A percentile compares a stretch with the other conserved stretches of the same genome.
Evolutionary conservation across 2,113 vertebrate genomes (phyloP).

Genomic region (Chamaea fasciata): DNA sequence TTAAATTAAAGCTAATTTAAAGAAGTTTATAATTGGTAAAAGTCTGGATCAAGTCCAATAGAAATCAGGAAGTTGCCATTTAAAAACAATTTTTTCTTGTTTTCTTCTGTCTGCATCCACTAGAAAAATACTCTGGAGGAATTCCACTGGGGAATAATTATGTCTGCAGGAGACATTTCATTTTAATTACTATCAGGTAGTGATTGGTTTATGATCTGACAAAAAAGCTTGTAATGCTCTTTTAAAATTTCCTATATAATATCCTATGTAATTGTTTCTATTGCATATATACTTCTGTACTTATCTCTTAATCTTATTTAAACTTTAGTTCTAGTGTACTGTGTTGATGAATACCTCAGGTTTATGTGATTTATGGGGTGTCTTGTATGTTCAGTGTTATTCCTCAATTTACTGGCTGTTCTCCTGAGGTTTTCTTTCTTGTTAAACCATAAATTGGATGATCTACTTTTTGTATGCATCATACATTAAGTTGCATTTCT

Average conservation of each 20-base stretch:
- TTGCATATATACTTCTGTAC: neutral
- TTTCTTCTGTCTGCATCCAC: neutral
- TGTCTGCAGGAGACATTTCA: neutral
- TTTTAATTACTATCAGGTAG: constrained; percentile 22
- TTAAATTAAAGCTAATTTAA: neutral
- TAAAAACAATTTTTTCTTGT: neutral
- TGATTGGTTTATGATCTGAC: neutral
- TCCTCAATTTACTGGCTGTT: neutral
- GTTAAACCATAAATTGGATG: neutral
- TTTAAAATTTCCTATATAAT: neutral
- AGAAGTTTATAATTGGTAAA: neutral
- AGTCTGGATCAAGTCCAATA: neutral
- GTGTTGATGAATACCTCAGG: neutral
- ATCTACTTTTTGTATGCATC: neutral
- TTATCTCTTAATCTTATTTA: constrained; percentile 1
- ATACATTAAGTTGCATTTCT: neutral
- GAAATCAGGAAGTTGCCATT: neutral
- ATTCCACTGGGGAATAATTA: constrained; percentile 2
- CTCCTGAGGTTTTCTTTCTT: neutral
- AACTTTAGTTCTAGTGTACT: neutral
- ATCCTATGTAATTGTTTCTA: neutral
- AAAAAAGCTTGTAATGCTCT: neutral
- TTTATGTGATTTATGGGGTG: neutral
- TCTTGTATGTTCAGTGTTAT: neutral
- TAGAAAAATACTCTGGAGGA: neutral